Base-by-base conservation (phyloP, 2,797 vertebrate genomes). In the Meriones psammophilus region DNA sequence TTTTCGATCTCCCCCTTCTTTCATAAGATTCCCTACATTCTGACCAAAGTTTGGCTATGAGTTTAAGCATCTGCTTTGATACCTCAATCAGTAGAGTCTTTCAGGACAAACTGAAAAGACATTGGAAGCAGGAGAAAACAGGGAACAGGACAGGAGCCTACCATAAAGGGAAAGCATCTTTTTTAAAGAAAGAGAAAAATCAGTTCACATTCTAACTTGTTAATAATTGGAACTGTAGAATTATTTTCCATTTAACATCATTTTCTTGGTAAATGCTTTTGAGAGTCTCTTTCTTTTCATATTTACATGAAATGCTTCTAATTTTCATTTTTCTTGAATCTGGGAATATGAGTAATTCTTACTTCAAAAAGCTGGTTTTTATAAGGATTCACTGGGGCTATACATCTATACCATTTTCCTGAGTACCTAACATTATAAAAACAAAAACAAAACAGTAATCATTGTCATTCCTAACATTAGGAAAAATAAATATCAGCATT, bases 171-270 rank as follows among this genome's bases (percentile, higher is more conserved):
- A 68, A 96, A 95, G 14, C 39, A 96, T 91, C 58, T 69, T 77
- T 86, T 54, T 73, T 68, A 96, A 80, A 50, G 50, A 88, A 83
- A 96, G 93, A 94, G 33, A 33, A 60, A 91, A 95, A 80, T 46
- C 66, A 87, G 81, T 79, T 95, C 69, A 88, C 68, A 92, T 94
- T 92, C 62, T 87, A 94, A 87, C 83, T 89, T 92, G 79, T 81
- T 97, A 95, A 88, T 85, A 94, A 92, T 94, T 60, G 28, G 83
- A 86, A 91, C 54, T 87, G 39, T 39, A n/a, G 42, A 93, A 79
- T 86, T 88, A 89, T 46, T 96, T 93, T 96, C 69, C 86, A 89
- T 84, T 95, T 94, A 89, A 87, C 62, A 91, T 83, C 26, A n/a
- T 80, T 91, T 95, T 13, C 74, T 94, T 84, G 83, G 71, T 62